A percentile compares a stretch with the other conserved stretches of the same genome.
Evolutionary conservation across 2,888 invertebrate genomes (phyloP).

Genomic region (Eupeodes latifasciatus): DNA sequence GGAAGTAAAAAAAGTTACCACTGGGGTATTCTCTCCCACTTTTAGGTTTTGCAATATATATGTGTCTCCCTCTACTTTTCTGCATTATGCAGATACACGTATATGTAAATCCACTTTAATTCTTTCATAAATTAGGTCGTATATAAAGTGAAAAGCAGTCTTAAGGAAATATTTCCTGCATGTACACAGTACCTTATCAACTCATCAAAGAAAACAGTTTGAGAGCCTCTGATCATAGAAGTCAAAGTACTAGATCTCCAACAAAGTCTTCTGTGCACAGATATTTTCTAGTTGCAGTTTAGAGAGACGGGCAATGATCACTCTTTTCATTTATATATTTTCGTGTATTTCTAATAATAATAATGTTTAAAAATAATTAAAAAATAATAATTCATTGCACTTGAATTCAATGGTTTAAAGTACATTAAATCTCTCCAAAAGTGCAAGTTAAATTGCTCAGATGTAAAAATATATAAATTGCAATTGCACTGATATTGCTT

Average conservation of each 20-base stretch:
- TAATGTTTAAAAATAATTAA: conserved; percentile 32
- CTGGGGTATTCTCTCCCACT: no score
- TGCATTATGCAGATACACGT: no score
- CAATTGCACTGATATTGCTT: conserved; percentile 61
- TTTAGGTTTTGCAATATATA: no score
- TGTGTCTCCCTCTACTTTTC: no score
- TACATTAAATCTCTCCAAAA: conserved; percentile 15
- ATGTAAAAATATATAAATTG: conserved; percentile 24
- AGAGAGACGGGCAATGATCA: conserved; percentile 57
- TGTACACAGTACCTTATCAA: background rate
- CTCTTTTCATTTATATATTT: conserved; percentile 54
- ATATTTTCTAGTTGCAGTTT: conserved; percentile 64
- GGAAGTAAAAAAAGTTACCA: no score
- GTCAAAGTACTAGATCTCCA: conserved; percentile 44
- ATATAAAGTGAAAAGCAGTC: no score
- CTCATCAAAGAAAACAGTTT: background rate
- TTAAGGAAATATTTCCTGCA: background rate
- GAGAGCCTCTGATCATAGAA: conserved; percentile 21
- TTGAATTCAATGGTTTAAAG: conserved; percentile 19
- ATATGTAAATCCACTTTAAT: no score
- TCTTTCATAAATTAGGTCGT: no score
- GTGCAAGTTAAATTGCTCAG: conserved; percentile 28
- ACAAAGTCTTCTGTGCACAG: conserved; percentile 7
- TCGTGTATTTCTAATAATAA: conserved; percentile 41
- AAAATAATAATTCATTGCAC: conserved; percentile 7